Base-by-base conservation (phyloP, 2,888 invertebrate genomes). In the Scrobipalpa costella region DNA sequence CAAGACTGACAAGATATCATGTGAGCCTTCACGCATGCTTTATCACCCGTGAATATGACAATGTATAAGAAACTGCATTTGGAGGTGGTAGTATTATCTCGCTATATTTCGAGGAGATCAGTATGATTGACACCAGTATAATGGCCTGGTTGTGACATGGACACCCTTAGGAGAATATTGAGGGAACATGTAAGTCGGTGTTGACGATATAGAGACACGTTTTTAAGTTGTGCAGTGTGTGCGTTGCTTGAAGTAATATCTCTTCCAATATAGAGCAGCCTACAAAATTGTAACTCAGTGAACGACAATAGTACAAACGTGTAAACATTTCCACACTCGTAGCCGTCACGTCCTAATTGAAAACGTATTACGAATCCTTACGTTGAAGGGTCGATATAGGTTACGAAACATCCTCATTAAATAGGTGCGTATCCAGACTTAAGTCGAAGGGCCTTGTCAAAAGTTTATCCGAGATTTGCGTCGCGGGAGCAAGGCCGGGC, bases 401-500 rank as follows among this genome's bases (percentile, higher is more conserved):
- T 63, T 63, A 55, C 63, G 60, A 59, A 40, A 63, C 63, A 47
- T 57, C 59, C 59, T 52, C 36, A 57, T 38, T 36, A 38, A 2
- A 58, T 63, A 52, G 40, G 50, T 38, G 49, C 61, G 64, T 60
- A 63, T 62, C 63, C 61, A 62, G 59, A 33, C 59, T 49, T 58
- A 61, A 61, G 59, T 55, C 59, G 47, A 36, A 58, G 57, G 67
- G 73, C 80, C 77, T 80, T 74, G 80, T 74, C 76, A 78, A 80
- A 81, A 81, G 79, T 81, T 75, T 76, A 83, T 86, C 79, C 80
- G 77, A 77, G 82, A 80, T 83, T 87, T 77, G 78, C 75, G 80
- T 72, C 78, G 72, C 67, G 83, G 79, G 83, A 81, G 79, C 87
- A 80, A 86, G 87, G 86, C 71, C 75, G 73, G 63, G 9, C 33